Evolutionary conservation across 2,113 vertebrate genomes (phyloP), one percentile per base, ranked within the genome.

Genomic region (Calidris pygmaea): DNA sequence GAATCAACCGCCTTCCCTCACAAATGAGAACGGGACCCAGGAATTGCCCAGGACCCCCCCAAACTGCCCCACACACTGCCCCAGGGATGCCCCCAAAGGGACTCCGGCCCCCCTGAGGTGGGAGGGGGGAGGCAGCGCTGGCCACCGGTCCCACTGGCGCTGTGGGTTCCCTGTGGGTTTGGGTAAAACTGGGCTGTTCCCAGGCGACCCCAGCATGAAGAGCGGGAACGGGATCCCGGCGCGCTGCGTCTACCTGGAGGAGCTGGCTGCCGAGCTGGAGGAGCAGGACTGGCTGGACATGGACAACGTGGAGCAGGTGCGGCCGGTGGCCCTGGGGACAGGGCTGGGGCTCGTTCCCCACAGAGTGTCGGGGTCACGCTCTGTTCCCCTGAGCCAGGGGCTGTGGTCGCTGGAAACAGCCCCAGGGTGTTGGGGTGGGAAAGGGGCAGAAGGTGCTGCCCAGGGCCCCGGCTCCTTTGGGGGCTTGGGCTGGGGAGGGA

Each of bases 251-350:
- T 99, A 98, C 85, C 95, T 99, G 98, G 99, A 99, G 87, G 99
- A 99, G 91, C 99, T 99, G 98, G 99, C 99, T 0, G 96, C 98
- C 4, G 99, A 99, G 79, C 97, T 99, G 84, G 99, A 99, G 37
- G 99, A 99, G 52, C 99, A 99, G 97, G 99, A 99, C 98, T 99
- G 99, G 99, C 98, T 99, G 82, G 99, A 99, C 97, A 99, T 99
- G 99, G 98, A 99, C 94, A 99, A 99, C 4, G 98, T 99, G 21
- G 99, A 99, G 87, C 99, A 99, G 99, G 99, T 99, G 9, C 24
- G 60, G 65, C 37, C 0, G n/a, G 21, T 1, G 1, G 6, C 34
- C 18, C 3, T 14, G 45, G 41, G 20, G 2, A 2, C 15, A 0
- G 4, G 20, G 9, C 3, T 1, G 2, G 5, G 4, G 3, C 34